A percentile compares a stretch with the other conserved stretches of the same genome.
phyloP scores from a whole-genome alignment of 2,888 invertebrate genomes.

The Parasteatoda lunata region DNA sequence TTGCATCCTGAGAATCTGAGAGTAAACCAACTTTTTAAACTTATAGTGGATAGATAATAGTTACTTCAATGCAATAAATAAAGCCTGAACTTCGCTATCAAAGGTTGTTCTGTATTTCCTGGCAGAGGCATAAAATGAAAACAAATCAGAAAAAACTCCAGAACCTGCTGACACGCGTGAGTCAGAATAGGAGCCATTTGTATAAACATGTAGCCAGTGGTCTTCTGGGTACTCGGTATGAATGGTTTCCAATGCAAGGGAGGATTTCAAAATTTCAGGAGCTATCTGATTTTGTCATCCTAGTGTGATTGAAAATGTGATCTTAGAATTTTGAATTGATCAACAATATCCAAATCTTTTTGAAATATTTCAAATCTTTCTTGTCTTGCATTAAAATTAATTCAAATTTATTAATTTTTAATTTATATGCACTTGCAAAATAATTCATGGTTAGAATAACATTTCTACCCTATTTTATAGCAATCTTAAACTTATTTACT shows the following conservation, averaged over 20 bases:
- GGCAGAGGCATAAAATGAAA: slow-evolving; percentile 4
- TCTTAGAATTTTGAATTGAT: too few relatives aligned
- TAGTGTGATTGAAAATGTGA: too few relatives aligned
- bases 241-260: background rate
- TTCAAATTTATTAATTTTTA: too few relatives aligned
- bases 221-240: background rate
- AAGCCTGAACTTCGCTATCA: background rate
- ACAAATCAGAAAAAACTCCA: slow-evolving; percentile 9
- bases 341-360: too few relatives aligned
- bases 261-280: background rate
- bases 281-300: background rate
- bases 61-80: background rate
- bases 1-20: background rate
- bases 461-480: too few relatives aligned
- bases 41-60: background rate
- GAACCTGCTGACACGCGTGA: background rate
- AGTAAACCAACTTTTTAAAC: background rate
- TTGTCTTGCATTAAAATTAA: too few relatives aligned
- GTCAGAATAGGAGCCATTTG: background rate
- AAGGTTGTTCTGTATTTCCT: background rate
- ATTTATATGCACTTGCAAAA: too few relatives aligned
- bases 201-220: slow-evolving; percentile 7
- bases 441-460: too few relatives aligned
- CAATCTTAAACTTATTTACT: too few relatives aligned
- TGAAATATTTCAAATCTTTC: too few relatives aligned